Evolutionary conservation across 2,113 vertebrate species (phyloP).

Genomic region (Xenus cinereus): DNA sequence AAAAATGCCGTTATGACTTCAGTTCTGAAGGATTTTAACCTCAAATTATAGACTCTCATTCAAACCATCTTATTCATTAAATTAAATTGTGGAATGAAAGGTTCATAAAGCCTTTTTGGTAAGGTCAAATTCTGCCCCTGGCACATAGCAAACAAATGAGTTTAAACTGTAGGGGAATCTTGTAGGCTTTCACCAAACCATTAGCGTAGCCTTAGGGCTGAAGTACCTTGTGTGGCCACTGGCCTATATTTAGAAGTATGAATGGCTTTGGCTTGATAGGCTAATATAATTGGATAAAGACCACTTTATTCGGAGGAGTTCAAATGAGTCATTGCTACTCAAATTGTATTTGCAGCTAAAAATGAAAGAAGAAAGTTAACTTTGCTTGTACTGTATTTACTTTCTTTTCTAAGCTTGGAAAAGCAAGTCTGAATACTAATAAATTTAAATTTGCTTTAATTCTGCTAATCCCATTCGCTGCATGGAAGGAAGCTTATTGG

Average conservation of each 20-base stretch:
- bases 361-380: not conserved
- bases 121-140: not conserved
- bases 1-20: slow-evolving; percentile 2
- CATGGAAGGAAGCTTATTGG: not conserved
- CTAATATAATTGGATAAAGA: slow-evolving; percentile 34
- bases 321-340: not conserved
- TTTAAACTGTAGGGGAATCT: not conserved
- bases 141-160: not conserved
- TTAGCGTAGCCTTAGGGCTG: not conserved
- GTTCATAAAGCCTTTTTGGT: slow-evolving; percentile 27
- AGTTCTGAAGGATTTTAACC: slow-evolving; percentile 17
- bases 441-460: not conserved
- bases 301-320: not conserved
- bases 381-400: not conserved
- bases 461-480: not conserved
- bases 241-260: not conserved
- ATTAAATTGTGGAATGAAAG: slow-evolving; percentile 16
- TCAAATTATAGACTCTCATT: slow-evolving; percentile 21
- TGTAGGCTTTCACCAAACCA: not conserved
- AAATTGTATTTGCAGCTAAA: not conserved
- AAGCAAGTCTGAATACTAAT: not conserved
- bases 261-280: not conserved
- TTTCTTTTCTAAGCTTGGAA: not conserved
- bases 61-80: not conserved
- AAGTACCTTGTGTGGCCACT: slow-evolving; percentile 23